These are phyloP conservation scores for Sprattus sprattus DNA, from an alignment of 2,113 vertebrate species.

Conservation along the genomic window DNA sequence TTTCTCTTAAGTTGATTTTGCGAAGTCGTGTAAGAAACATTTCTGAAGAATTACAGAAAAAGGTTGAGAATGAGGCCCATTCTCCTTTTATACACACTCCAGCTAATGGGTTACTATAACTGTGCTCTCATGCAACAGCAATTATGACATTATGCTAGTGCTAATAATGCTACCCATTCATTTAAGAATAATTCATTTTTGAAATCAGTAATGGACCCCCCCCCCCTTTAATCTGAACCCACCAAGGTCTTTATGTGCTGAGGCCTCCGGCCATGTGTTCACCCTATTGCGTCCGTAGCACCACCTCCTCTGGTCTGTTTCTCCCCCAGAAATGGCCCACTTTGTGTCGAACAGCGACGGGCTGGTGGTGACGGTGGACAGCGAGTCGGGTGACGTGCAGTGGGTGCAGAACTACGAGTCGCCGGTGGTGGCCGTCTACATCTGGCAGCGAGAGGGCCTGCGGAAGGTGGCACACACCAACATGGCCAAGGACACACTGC, in stretches of 20 bases:
- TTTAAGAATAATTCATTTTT: not conserved
- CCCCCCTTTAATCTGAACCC: not conserved
- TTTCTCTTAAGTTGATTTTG: too few species aligned
- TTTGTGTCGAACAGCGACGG: constrained; percentile 97
- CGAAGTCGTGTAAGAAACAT: too few species aligned
- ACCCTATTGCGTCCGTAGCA: not conserved
- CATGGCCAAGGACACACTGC: constrained; percentile 91
- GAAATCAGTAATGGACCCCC: not conserved
- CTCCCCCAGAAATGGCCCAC: constrained; percentile 86
- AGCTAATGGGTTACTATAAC: too few species aligned
- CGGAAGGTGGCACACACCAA: constrained; percentile 91
- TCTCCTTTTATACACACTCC: too few species aligned
- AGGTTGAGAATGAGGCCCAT: too few species aligned
- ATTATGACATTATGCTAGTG: too few species aligned
- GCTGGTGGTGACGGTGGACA: constrained; percentile 96
- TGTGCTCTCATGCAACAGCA: too few species aligned
- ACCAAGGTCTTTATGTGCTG: too few species aligned
- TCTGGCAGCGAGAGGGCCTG: constrained; percentile 93
- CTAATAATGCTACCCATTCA: not conserved
- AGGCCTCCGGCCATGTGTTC: not conserved
- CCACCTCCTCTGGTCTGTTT: not conserved
- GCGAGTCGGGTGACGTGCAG: constrained; percentile 86
- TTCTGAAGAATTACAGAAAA: too few species aligned
- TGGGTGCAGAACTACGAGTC: constrained; percentile 98
- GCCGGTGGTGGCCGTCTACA: constrained; percentile 94